Conservation (phyloP, 2,797 vertebrate species). For the Lacerta agilis region DNA sequence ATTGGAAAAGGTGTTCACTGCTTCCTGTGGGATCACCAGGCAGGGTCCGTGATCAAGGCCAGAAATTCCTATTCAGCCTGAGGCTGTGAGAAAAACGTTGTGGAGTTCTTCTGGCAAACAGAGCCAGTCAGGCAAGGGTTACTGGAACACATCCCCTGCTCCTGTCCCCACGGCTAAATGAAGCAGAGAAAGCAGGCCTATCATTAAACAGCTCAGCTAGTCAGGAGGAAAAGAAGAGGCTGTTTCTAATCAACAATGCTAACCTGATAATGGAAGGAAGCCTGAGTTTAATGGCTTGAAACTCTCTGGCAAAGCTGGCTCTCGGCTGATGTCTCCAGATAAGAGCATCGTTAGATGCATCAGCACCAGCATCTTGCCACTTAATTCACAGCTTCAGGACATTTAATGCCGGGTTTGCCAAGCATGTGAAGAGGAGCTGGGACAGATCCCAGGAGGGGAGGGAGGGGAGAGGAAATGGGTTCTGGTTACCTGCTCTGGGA, state of each 20-base stretch:
- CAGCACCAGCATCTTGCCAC: background rate
- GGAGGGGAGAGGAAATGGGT: background rate
- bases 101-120: background rate
- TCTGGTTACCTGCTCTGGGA: background rate
- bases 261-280: conserved; percentile 34
- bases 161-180: background rate
- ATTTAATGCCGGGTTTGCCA: background rate
- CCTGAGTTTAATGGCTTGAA: conserved; percentile 35
- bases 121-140: conserved; percentile 8
- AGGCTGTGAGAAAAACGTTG: background rate
- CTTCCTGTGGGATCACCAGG: background rate
- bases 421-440: background rate
- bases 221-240: conserved; percentile 25
- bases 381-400: conserved; percentile 16
- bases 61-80: background rate
- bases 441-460: conserved; percentile 1
- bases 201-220: conserved; percentile 29
- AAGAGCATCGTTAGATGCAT: conserved; percentile 1
- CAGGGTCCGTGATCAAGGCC: background rate
- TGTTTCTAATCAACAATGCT: conserved; percentile 34
- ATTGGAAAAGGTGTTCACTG: too few species aligned
- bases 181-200: conserved; percentile 13
- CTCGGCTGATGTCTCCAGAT: conserved; percentile 18
- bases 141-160: background rate
- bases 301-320: conserved; percentile 25